A percentile compares a stretch with the other conserved stretches of the same genome.
phyloP scores from a whole-genome alignment of 2,113 vertebrate species.

The Ranitomeya imitator region DNA sequence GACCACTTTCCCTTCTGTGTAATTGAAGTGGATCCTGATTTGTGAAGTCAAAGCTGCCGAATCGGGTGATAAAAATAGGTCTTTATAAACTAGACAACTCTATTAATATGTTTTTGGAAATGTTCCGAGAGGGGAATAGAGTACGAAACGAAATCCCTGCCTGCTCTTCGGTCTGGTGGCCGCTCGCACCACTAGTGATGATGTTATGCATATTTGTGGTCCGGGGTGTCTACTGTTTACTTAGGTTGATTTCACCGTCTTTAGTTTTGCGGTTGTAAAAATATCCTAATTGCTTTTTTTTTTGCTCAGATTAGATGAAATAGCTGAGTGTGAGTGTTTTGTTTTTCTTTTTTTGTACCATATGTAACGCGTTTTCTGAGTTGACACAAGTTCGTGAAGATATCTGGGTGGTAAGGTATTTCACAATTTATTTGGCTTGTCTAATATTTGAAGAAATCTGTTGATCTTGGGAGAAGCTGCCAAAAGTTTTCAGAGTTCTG shows the following conservation, averaged over 20 bases:
- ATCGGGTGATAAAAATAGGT: neutral
- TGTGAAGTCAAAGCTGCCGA: neutral
- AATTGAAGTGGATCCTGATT: neutral
- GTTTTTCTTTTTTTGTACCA: neutral
- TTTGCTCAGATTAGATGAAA: slow-evolving; percentile 2
- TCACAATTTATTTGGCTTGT: slow-evolving; percentile 39
- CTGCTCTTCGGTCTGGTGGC: neutral
- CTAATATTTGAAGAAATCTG: slow-evolving; percentile 46
- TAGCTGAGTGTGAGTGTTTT: neutral
- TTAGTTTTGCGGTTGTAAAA: slow-evolving; percentile 34
- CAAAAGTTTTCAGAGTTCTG: slow-evolving; percentile 42
- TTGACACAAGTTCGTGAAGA: slow-evolving; percentile 8
- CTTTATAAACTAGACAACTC: neutral
- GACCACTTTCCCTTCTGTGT: neutral
- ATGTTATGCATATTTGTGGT: slow-evolving; percentile 33
- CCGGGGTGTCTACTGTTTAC: slow-evolving; percentile 47
- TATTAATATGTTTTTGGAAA: neutral
- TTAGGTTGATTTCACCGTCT: slow-evolving; percentile 22
- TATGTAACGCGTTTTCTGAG: neutral
- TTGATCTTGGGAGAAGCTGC: slow-evolving; percentile 20
- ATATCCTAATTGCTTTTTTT: neutral
- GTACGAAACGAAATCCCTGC: neutral
- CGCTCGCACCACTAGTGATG: neutral
- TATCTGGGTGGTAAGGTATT: slow-evolving; percentile 44
- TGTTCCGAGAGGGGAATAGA: neutral